phyloP scores from a whole-genome alignment of 1,140 invertebrate species.

The Solenopsis fugax region DNA sequence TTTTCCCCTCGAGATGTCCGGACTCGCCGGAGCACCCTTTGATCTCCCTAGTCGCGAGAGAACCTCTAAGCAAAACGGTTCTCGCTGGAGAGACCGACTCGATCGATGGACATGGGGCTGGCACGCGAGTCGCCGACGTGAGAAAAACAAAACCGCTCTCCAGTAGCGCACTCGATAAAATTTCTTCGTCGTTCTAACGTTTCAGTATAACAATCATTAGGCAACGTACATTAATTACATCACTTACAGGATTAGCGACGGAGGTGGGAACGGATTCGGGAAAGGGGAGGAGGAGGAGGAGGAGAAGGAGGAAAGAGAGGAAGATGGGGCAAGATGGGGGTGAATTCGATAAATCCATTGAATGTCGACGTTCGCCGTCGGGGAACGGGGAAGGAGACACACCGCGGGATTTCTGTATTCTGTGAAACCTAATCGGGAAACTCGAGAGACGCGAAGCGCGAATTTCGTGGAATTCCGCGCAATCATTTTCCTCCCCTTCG shows the following conservation, averaged over 20 bases:
- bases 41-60: not conserved
- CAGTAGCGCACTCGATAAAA: constrained; percentile 82
- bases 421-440: constrained; percentile 54
- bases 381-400: not conserved
- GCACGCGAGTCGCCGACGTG: constrained; percentile 65
- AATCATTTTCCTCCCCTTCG: not conserved
- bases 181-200: constrained; percentile 79
- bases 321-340: not conserved
- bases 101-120: constrained; percentile 45
- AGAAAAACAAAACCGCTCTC: constrained; percentile 80
- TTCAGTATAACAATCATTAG: constrained; percentile 78
- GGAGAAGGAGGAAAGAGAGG: not conserved
- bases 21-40: constrained; percentile 41
- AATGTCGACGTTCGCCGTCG: constrained; percentile 15
- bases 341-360: constrained; percentile 1
- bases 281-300: not conserved
- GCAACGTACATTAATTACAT: constrained; percentile 82
- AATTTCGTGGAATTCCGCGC: constrained; percentile 4
- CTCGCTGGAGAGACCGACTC: not conserved
- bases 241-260: constrained; percentile 73
- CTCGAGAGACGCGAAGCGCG: constrained; percentile 32
- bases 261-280: constrained; percentile 4
- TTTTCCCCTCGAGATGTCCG: not conserved
- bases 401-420: constrained; percentile 19
- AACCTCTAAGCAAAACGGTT: constrained; percentile 21